Base-by-base conservation (phyloP, 2,797 vertebrate genomes). In the Crenichthys baileyi region DNA sequence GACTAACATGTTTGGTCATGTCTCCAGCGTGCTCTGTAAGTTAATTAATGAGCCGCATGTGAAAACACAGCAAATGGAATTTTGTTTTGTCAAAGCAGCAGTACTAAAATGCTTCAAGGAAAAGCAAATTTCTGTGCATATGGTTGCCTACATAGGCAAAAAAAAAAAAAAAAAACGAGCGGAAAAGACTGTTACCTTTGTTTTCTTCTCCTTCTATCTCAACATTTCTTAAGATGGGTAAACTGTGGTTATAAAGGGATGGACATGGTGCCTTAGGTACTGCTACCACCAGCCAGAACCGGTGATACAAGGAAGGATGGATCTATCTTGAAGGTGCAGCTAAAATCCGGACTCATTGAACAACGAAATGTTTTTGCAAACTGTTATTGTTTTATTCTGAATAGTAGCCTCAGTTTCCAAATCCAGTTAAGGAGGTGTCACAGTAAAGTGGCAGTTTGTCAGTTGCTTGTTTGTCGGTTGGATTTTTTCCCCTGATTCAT, bases 1-100 rank as follows among this genome's bases (percentile, higher is more conserved):
- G 72, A 78, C 83, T 80, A 61, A 75, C 72, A 83, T 70, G 71
- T 85, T 85, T 84, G 80, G 83, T 81, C 82, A 72, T 76, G 77
- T 81, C 90, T 78, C 86, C 12, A 78, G 77, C 74, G 86, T 81
- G 73, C 87, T 83, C 67, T 70, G 4, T 77, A 87, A 90, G 83
- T 92, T 92, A 81, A 90, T 93, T 91, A 91, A 83, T 75, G 75
- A 74, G 82, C 71, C 72, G 84, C 79, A n/a, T 73, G 85, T 87
- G 87, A 85, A 81, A 84, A 79, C 61, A 39, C 77, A 81, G 83
- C 51, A 77, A 90, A 88, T 80, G 31, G 3, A 65, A 63, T 82
- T 86, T 83, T 79, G 26, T 82, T 88, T 80, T 77, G 82, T 77
- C 29, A 70, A 50, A 58, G 75, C 1, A 26, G 46, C 41, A 50